These are phyloP conservation scores for Tinea semifulvella DNA, from an alignment of 2,888 invertebrate genomes.

Conservation along the genomic window DNA sequence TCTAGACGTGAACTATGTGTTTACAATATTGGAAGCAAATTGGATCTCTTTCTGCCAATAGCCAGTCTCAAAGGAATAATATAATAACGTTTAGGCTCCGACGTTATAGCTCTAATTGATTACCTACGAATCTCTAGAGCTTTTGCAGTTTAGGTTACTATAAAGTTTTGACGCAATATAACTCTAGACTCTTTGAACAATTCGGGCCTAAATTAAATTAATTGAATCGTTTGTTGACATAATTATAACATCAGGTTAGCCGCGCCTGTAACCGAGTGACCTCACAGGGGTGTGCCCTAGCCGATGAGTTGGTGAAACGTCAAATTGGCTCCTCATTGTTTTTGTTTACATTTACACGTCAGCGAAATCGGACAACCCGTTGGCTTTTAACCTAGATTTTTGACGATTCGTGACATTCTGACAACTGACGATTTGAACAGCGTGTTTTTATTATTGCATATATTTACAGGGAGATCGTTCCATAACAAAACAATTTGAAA, in stretches of 20 bases:
- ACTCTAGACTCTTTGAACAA: too few species aligned
- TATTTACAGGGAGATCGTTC: too few species aligned
- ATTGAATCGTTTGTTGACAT: background rate
- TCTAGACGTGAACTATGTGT: background rate
- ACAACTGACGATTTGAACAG: conserved; percentile 1
- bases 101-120: too few species aligned
- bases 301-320: conserved; percentile 10
- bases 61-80: too few species aligned
- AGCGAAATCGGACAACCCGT: conserved; percentile 28
- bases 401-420: background rate
- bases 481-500: too few species aligned
- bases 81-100: too few species aligned
- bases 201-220: background rate
- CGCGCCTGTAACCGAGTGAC: conserved; percentile 10
- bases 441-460: too few species aligned
- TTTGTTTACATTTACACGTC: conserved; percentile 63
- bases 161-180: too few species aligned
- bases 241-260: conserved; percentile 1
- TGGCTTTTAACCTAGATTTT: conserved; percentile 16
- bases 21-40: too few species aligned
- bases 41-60: too few species aligned
- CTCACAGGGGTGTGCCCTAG: conserved; percentile 3
- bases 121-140: too few species aligned
- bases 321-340: conserved; percentile 61
- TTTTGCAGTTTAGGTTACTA: too few species aligned